These are phyloP conservation scores for Gallinago undulata DNA, from an alignment of 2,113 vertebrate species.

Conservation along the genomic window DNA sequence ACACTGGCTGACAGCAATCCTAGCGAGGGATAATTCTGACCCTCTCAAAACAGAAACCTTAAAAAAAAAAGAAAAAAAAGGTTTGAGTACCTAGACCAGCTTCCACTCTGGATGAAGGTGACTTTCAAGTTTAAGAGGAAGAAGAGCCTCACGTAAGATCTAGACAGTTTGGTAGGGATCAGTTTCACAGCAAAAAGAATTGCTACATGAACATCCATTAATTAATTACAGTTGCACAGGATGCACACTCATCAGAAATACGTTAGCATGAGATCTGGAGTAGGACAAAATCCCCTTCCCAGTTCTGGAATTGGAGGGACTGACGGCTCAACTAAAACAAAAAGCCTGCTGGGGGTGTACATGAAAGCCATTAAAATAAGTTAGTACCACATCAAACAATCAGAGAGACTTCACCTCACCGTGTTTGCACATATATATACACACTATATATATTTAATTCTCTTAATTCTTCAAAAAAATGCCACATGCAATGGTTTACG, in stretches of 20 bases:
- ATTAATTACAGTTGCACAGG: neutral
- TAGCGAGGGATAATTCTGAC: neutral
- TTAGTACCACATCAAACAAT: neutral
- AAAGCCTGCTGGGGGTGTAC: neutral
- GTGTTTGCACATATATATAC: neutral
- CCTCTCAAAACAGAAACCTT: neutral
- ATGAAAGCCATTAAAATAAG: neutral
- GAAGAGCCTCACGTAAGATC: neutral
- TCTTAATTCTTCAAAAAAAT: neutral
- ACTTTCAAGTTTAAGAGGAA: conserved; percentile 2
- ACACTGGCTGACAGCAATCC: neutral
- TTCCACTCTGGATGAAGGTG: neutral
- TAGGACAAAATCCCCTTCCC: neutral
- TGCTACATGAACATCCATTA: neutral
- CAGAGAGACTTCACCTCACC: neutral
- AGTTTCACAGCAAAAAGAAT: neutral
- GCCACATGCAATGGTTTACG: neutral
- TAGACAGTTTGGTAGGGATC: neutral
- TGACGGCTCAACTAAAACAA: neutral
- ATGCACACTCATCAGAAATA: neutral
- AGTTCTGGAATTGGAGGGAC: neutral
- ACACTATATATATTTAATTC: neutral
- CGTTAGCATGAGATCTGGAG: neutral
- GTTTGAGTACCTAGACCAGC: neutral
- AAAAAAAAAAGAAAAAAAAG: no score